Evolutionary conservation across 2,113 vertebrate genomes (phyloP).

Genomic region (Empidonax traillii): DNA sequence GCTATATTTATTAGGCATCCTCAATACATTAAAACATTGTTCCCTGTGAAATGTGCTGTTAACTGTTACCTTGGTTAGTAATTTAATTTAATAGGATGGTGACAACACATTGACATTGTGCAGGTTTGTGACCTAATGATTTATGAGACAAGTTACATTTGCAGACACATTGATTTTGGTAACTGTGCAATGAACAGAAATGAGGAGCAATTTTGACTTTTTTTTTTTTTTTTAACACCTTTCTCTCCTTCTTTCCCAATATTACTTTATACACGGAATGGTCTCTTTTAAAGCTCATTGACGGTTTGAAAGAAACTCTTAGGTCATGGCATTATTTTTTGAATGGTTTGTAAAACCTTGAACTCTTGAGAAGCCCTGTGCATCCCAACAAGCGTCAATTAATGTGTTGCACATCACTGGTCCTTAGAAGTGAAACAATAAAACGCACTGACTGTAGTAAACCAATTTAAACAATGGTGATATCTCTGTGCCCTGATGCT

Average conservation of each 20-base stretch:
- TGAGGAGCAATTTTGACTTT: background rate
- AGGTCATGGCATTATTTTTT: background rate
- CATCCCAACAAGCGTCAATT: constrained; percentile 9
- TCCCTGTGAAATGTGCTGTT: constrained; percentile 30
- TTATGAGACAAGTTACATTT: constrained; percentile 54
- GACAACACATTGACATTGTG: constrained; percentile 48
- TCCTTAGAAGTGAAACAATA: background rate
- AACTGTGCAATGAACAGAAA: background rate
- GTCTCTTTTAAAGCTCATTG: background rate
- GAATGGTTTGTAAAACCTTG: background rate
- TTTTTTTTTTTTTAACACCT: background rate
- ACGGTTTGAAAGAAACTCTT: background rate
- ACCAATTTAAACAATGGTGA: background rate
- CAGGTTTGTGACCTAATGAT: constrained; percentile 64
- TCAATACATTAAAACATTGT: constrained; percentile 49
- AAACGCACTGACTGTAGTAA: constrained; percentile 17
- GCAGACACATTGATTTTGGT: constrained; percentile 57
- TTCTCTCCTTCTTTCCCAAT: background rate
- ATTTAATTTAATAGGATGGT: constrained; percentile 55
- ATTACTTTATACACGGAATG: background rate
- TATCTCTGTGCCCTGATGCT: background rate
- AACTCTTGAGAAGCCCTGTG: background rate
- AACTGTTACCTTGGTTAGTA: constrained; percentile 50
- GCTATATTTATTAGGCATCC: constrained; percentile 4
- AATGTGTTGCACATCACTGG: background rate